Base-by-base conservation (phyloP, 2,113 vertebrate species). In the Podarcis cretensis region DNA sequence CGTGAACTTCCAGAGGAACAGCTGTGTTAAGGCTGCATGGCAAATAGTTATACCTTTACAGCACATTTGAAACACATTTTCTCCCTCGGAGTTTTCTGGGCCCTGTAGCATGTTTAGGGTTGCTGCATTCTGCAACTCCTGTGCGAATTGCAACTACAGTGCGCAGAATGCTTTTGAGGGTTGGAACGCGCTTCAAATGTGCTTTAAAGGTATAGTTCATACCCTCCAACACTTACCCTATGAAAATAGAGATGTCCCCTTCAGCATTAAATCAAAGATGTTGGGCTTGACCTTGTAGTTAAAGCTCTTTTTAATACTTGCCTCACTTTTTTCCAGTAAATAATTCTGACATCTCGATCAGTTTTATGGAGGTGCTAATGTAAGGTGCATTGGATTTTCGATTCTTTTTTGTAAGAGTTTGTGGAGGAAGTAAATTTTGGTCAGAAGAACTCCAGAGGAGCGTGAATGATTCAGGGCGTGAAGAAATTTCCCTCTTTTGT, bases 381-480 rank as follows among this genome's bases (percentile, higher is more conserved):
- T 66, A 65, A 75, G n/a, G 78, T 86, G 81, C 18, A 37, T 77
- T 83, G 59, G 25, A 77, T 87, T 59, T 69, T 63, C 57, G 77
- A 71, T 83, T 59, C 80, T 27, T 43, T n/a, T 65, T 68, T 32
- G 13, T 30, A 40, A 73, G 25, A 23, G 13, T 73, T 68, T 43
- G 63, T 59, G 48, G 30, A 71, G 74, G 63, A 90, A 87, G 59
- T 77, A 37, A 78, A 83, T 69, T 83, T 87, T 71, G 14, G 66
- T 37, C 48, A 54, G 48, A 8, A 32, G n/a, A 77, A 83, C 27
- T 69, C 13, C 35, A 82, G 14, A 78, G 84, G 18, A 69, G 27
- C 73, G 43, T 35, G 48, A 43, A 35, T 77, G 80, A 86, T 82
- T 76, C 20, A 40, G 48, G 54, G 75, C 6, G 3, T 48, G 73